Conservation (phyloP, 2,888 invertebrate genomes). For the Amiota mariae region DNA sequence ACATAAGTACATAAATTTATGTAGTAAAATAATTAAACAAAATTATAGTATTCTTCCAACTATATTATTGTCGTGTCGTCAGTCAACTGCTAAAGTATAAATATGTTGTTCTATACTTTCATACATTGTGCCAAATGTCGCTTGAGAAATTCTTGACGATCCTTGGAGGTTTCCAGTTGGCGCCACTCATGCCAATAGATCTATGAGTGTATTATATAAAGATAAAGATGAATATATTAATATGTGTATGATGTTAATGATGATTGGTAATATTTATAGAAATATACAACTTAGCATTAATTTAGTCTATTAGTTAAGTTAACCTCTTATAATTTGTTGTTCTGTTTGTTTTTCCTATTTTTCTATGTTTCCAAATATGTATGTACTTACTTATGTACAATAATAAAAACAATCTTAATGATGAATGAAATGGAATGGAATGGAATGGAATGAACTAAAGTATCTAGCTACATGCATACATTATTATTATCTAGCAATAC, state of each 20-base stretch:
- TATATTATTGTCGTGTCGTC: not conserved
- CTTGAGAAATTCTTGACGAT: constrained; percentile 65
- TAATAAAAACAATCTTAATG: no score
- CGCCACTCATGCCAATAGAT: constrained; percentile 76
- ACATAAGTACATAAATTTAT: not conserved
- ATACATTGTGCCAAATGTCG: constrained; percentile 53
- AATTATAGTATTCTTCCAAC: no score
- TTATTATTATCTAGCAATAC: constrained; percentile 20
- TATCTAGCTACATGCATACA: no score
- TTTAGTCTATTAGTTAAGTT: no score
- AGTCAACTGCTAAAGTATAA: not conserved
- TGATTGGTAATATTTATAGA: not conserved
- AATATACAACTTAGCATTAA: no score
- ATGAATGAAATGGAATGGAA: no score
- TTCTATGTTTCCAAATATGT: no score
- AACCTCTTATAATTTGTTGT: no score
- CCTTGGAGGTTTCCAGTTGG: constrained; percentile 60
- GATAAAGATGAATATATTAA: not conserved
- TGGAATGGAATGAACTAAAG: no score
- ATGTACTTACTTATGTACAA: no score
- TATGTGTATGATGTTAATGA: not conserved
- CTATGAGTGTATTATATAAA: constrained; percentile 71
- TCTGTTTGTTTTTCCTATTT: no score
- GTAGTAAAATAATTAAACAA: not conserved
- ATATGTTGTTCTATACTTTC: not conserved